Conservation (phyloP, 2,797 vertebrate species). For the Enteromius fasciolatus region DNA sequence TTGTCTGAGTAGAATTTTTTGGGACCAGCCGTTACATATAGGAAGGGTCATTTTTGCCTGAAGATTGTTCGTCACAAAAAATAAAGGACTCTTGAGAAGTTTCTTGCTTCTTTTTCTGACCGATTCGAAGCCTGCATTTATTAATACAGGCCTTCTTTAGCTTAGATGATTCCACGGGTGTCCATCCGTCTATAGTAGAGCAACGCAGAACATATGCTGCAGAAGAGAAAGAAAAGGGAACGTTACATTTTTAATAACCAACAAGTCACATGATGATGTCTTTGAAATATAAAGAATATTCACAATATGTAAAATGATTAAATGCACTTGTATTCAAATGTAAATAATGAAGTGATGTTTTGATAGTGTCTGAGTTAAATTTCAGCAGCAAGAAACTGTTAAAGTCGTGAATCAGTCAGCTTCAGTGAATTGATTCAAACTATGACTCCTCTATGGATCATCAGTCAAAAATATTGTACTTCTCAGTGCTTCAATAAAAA, state of each 20-base stretch:
- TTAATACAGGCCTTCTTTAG: conserved; percentile 67
- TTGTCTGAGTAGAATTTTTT: not conserved
- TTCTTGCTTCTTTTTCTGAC: conserved; percentile 61
- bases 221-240: not conserved
- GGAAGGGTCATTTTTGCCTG: conserved; percentile 48
- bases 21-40: conserved; percentile 50
- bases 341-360: not conserved
- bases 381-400: not conserved
- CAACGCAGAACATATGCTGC: conserved; percentile 65
- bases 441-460: not conserved
- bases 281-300: not conserved
- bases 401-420: not conserved
- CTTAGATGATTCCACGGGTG: conserved; percentile 62
- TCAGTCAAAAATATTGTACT: not conserved
- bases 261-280: not conserved
- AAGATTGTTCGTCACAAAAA: conserved; percentile 53
- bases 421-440: not conserved
- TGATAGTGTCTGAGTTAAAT: not conserved
- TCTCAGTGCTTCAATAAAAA: not conserved
- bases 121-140: conserved; percentile 63
- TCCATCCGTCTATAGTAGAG: conserved; percentile 64
- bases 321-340: not conserved
- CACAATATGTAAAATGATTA: not conserved
- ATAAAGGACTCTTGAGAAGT: conserved; percentile 54
- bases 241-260: not conserved